phyloP scores from a whole-genome alignment of 2,113 vertebrate species.

The Entelurus aequoreus region DNA sequence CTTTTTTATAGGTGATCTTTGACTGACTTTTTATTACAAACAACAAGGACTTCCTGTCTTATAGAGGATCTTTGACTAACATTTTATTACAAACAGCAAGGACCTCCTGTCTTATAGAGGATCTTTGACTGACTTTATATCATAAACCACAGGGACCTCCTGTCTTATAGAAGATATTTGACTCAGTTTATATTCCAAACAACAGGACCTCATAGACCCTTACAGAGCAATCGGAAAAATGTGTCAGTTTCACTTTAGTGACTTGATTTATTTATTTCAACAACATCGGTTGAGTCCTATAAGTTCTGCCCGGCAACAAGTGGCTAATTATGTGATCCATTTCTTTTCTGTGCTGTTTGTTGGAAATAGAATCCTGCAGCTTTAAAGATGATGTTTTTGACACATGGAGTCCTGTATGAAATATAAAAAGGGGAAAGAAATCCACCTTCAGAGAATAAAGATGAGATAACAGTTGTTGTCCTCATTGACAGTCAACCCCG shows the following conservation, averaged over 20 bases:
- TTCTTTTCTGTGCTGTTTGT: background rate
- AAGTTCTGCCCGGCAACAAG: background rate
- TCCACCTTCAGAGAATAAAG: background rate
- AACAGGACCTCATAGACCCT: background rate
- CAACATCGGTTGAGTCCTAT: no score
- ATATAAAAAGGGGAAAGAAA: background rate
- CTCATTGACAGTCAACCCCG: conserved; percentile 50
- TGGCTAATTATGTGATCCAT: background rate
- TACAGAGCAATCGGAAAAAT: background rate
- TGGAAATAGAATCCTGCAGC: background rate
- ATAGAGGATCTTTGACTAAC: no score
- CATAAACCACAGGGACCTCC: no score
- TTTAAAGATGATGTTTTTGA: no score
- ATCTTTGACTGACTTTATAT: no score
- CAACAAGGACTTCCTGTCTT: no score
- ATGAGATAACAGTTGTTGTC: background rate
- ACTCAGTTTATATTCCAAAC: background rate
- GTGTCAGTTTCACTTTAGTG: background rate
- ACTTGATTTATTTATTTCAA: no score
- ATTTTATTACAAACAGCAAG: no score
- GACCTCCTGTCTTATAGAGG: no score
- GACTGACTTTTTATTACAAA: no score
- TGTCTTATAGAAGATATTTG: background rate
- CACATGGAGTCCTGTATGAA: background rate
- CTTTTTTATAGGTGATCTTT: no score